phyloP scores from a whole-genome alignment of 2,888 invertebrate species.

The Plebejus melissa region DNA sequence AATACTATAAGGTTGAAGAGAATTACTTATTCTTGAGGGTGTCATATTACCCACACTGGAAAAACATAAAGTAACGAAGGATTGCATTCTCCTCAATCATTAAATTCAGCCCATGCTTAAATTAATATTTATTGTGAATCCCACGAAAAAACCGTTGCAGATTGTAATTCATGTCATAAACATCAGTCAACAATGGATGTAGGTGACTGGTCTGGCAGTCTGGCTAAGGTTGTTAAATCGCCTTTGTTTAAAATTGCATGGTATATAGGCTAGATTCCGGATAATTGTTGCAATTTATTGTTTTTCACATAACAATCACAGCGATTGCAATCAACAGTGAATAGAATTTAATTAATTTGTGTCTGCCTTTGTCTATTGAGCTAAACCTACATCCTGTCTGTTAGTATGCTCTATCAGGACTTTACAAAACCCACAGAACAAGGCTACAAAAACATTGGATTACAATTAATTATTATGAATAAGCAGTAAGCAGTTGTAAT shows the following conservation, averaged over 20 bases:
- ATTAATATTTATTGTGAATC: background rate
- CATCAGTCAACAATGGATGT: background rate
- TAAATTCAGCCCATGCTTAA: background rate
- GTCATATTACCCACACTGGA: background rate
- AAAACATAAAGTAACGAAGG: background rate
- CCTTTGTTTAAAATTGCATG: conserved; percentile 4
- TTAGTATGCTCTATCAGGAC: background rate
- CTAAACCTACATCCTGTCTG: background rate
- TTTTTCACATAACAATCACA: conserved; percentile 6
- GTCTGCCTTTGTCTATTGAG: conserved; percentile 1
- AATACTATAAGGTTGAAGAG: background rate
- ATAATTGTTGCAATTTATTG: conserved; percentile 18
- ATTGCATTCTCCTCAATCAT: background rate
- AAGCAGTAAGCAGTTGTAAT: background rate
- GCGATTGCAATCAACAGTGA: conserved; percentile 11
- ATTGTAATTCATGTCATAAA: background rate
- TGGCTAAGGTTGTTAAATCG: background rate
- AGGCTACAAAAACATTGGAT: background rate
- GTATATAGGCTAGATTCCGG: conserved; percentile 7
- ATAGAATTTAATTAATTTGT: conserved; percentile 7
- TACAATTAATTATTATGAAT: background rate
- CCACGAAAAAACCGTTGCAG: background rate
- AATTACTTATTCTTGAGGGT: too few relatives aligned
- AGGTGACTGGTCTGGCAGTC: background rate
- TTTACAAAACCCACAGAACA: background rate